Base-by-base conservation (phyloP, 2,888 invertebrate genomes). In the Venustoraphidia nigricollis region DNA sequence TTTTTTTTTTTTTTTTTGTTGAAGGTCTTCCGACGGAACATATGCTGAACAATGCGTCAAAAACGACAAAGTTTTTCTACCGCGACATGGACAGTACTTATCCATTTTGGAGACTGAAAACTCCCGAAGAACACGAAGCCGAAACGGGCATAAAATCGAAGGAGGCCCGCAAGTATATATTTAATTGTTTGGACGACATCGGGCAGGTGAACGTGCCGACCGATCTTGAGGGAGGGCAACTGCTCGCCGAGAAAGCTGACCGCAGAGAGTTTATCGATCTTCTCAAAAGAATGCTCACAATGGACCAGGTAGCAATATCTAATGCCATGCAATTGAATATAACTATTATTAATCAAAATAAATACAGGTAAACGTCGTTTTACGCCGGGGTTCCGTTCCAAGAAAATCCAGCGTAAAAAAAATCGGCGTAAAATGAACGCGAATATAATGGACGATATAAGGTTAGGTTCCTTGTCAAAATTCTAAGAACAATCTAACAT, bases 161-260 rank as follows among this genome's bases (percentile, higher is more conserved):
- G 73, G 98, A 99, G 73, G 97, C 97, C 5, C 74, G 98, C 61
- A 98, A 99, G 69, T 99, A 98, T 68, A 96, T 98, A 60, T 98
- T 99, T 71, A 97, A 97, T 71, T 95, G 95, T 70, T 76, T 99
- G 57, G 98, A 99, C 64, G 98, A 98, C 66, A 97, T 99, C 66
- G 93, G 89, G 53, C 88, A 92, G 71, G 93, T 94, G 8, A 94
- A 94, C 65, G 92, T 93, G 55, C 93, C 93, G 52, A 92, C 90
- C n/a, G 95, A 97, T 70, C 74, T 97, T 58, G 96, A 97, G 68
- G 94, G 95, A 34, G 90, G 93, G 52, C 97, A 98, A 65, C 72
- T 96, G 55, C 70, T 96, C 62, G 95, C 95, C 0, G 98, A 98
- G 69, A 96, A 96, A 66, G 90, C 93, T 34, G 98, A 99, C 68